Evolutionary conservation across 2,888 invertebrate genomes (phyloP), one percentile per base, ranked within the genome.

Genomic region (Tinea trinotella): DNA sequence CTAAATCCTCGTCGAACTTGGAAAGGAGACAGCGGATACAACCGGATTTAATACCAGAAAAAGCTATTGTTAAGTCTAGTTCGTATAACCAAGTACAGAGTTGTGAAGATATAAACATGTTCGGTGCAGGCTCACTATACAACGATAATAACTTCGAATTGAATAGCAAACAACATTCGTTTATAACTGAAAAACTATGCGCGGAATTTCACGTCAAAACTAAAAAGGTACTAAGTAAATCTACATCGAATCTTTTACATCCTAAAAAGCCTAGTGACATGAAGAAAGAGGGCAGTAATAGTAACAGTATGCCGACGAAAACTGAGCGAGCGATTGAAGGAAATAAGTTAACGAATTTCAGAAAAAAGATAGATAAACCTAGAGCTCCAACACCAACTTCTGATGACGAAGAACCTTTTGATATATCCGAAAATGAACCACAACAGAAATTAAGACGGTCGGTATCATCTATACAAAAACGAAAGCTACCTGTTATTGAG

Each of bases 171-270:
- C 89, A 89, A 54, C 88, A 90, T 62, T 91, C 91, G 0, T 91
- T 87, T 59, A 91, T 91, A 36, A 91, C 91, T 10, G 90, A 91
- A 61, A 89, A 91, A 62, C 74, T 91, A 20, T 91, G 90, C 70
- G 89, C 90, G 2, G 91, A 91, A 70, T 91, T 91, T 63, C 91
- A 91, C 61, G 91, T 91, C 0, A 91, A 91, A 73, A 91, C 91
- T 4, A 90, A 91, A 63, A 82, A 88, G 60, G 87, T 87, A 44
- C 78, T 90, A 2, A 90, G 90, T 63, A 90, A 90, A 67, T 90
- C 90, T 2, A 90, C 90, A 0, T 89, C 89, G 1, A 90, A 89
- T 65, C 71, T 90, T 48, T 79, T 89, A 56, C 89, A 90, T 61
- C 83, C 88, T n/a, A 87, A 88, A 59, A 89, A 89, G 57, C 60